Base-by-base conservation (phyloP, 1,140 invertebrate genomes). In the Aplysia californica region DNA sequence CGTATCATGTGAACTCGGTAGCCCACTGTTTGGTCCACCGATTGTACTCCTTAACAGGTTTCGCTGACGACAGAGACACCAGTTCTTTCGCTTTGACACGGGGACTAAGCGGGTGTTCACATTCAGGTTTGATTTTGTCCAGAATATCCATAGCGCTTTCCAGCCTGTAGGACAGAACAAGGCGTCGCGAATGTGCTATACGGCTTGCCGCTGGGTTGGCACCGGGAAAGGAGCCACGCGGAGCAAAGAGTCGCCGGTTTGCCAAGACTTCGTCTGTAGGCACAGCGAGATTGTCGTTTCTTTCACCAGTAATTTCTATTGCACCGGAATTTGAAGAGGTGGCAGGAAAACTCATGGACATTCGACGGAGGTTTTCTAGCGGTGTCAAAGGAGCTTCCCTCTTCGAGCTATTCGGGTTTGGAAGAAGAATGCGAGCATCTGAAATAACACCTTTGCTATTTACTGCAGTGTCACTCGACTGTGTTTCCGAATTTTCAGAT, bases 71-170 rank as follows among this genome's bases (percentile, higher is more conserved):
- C 31, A 75, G 26, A 0, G 61, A 29, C 21, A 23, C 61, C 2
- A 50, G 10, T 26, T 10, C 15, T 10, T 18, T 61, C 15, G 29
- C 58, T 31, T 73, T 64, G 20, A 65, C 39, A 18, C 72, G 39
- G 6, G 85, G 84, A 5, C 83, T 84, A 29, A 85, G 66, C 1
- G 79, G 26, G 20, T 81, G 44, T 31, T 82, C 44, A 0, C 81
- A 82, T 21, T 76, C 58, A 38, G 77, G 55, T 15, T 80, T 72
- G 1, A 87, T 69, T 6, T 78, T 81, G 73, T 87, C 86, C 36
- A 87, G 41, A 23, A 87, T 86, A 61, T 87, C 85, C 85, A 87
- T 87, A 39, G 83, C 85, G 61, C 82, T 82, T 69, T 87, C 81
- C 65, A 86, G 80, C 1, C 83, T 74, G 64, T 87, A 81, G 2